A percentile compares a stretch with the other conserved stretches of the same genome.
These are phyloP conservation scores for Hemibagrus wyckioides DNA, from an alignment of 2,113 vertebrate species.

Conservation along the genomic window DNA sequence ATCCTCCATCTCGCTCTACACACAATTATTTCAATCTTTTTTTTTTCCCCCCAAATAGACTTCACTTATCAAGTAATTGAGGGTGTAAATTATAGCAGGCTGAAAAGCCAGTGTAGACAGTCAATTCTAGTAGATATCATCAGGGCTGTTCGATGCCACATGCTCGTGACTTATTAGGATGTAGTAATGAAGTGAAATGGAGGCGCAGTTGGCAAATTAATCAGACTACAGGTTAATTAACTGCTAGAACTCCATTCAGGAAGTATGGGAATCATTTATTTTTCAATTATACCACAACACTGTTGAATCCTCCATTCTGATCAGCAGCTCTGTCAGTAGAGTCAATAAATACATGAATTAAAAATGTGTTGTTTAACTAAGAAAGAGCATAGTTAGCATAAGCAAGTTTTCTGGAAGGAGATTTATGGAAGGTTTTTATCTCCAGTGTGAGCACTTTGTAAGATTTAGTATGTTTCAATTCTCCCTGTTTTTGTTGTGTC, in stretches of 20 bases:
- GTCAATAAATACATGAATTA: background rate
- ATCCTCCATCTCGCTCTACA: constrained; percentile 13
- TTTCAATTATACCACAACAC: background rate
- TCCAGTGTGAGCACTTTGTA: background rate
- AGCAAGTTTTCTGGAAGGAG: background rate
- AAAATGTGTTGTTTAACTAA: background rate
- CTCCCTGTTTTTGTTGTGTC: too few species aligned
- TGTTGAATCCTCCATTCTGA: background rate
- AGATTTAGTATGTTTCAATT: background rate
- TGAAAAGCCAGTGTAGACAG: background rate
- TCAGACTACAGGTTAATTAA: constrained; percentile 4
- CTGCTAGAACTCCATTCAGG: background rate
- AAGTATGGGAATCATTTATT: background rate
- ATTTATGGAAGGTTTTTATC: background rate
- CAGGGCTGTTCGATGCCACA: background rate
- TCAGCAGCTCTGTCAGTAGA: background rate
- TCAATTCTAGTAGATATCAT: constrained; percentile 22
- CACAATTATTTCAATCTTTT: background rate
- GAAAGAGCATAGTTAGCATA: background rate
- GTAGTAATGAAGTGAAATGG: background rate
- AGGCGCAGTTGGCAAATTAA: constrained; percentile 4
- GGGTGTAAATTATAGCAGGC: background rate
- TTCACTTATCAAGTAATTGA: constrained; percentile 18
- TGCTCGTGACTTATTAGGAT: background rate
- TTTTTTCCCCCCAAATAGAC: constrained; percentile 19